A percentile compares a stretch with the other conserved stretches of the same genome.
These are phyloP conservation scores for Agonum fuliginosum DNA, from an alignment of 2,888 invertebrate species.

Conservation along the genomic window DNA sequence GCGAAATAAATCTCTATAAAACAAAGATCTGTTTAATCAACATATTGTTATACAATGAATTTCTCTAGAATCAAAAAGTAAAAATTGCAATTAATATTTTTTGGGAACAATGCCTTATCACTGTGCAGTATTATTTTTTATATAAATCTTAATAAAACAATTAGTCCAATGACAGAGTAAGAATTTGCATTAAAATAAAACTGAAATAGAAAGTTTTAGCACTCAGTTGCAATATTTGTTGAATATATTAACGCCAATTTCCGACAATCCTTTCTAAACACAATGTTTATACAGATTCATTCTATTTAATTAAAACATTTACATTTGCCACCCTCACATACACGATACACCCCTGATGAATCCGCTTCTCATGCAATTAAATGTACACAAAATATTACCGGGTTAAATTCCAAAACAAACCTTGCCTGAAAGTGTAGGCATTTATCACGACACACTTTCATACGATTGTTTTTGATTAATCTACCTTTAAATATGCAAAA, in stretches of 20 bases:
- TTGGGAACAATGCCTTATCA: too few species aligned
- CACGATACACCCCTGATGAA: not conserved
- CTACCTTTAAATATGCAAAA: slow-evolving; percentile 5
- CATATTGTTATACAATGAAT: too few species aligned
- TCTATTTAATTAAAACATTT: slow-evolving; percentile 8
- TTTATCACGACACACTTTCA: slow-evolving; percentile 4
- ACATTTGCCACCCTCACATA: not conserved
- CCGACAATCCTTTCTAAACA: not conserved
- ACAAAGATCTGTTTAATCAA: too few species aligned
- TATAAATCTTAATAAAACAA: too few species aligned
- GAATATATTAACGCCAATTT: slow-evolving; percentile 1
- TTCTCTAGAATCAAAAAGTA: too few species aligned
- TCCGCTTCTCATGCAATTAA: not conserved
- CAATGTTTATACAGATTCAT: not conserved
- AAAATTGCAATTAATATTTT: too few species aligned
- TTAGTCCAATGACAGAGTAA: too few species aligned
- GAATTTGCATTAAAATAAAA: too few species aligned
- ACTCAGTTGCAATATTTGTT: too few species aligned
- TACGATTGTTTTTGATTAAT: not conserved
- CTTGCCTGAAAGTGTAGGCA: not conserved
- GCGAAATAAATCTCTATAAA: too few species aligned
- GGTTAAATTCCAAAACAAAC: slow-evolving; percentile 4
- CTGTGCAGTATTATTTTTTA: too few species aligned
- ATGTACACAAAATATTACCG: slow-evolving; percentile 18
- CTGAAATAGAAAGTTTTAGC: too few species aligned